Conservation (phyloP, 2,888 invertebrate genomes). For the Sisyra terminalis region DNA sequence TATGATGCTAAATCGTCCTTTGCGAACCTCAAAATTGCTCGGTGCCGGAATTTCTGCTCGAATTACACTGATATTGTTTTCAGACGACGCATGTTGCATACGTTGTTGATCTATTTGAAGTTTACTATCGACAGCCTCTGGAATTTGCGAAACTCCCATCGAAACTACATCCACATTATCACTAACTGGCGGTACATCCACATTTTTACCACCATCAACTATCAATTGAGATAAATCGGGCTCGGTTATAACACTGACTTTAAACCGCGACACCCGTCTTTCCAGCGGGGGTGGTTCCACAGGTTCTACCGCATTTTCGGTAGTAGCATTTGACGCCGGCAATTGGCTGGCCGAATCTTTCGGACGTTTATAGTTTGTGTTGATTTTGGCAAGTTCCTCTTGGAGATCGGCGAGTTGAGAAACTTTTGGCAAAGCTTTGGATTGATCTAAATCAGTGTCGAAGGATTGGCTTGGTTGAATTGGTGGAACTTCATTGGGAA, state of each 20-base stretch:
- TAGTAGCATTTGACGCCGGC: not conserved
- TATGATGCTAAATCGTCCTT: constrained; percentile 20
- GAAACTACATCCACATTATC: not conserved
- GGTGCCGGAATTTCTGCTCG: constrained; percentile 1
- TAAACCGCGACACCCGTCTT: constrained; percentile 30
- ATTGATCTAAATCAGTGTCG: not conserved
- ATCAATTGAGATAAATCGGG: constrained; percentile 22
- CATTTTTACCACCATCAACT: constrained; percentile 12
- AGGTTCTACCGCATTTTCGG: not conserved
- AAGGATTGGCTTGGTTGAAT: not conserved
- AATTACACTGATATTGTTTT: constrained; percentile 8
- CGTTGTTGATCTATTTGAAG: not conserved
- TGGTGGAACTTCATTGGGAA: not conserved
- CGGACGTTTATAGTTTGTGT: constrained; percentile 13
- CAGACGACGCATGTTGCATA: constrained; percentile 8
- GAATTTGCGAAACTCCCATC: not conserved
- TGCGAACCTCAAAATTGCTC: constrained; percentile 12
- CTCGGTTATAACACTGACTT: constrained; percentile 33
- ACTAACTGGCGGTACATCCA: constrained; percentile 10
- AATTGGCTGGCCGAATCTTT: constrained; percentile 4
- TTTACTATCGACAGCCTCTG: not conserved
- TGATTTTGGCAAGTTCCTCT: constrained; percentile 43
- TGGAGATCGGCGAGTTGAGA: constrained; percentile 37
- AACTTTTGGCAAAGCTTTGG: constrained; percentile 25
- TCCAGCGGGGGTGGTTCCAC: constrained; percentile 13